Evolutionary conservation across 2,888 invertebrate species (phyloP), one percentile per base, ranked within the genome.

Genomic region (Endomychus coccineus): DNA sequence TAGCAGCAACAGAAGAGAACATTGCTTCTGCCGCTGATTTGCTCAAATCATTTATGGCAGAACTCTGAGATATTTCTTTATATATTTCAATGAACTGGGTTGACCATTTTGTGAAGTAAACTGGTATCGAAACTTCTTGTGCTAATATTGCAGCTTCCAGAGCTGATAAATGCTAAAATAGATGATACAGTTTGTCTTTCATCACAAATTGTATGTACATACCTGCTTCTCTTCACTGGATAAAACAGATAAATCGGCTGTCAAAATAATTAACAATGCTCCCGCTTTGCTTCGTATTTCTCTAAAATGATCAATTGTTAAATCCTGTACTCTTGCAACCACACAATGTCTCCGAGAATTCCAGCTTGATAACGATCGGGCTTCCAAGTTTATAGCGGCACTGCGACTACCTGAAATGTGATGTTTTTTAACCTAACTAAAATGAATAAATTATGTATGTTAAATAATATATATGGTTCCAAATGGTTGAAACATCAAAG

Each of bases 341-440:
- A 92, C 81, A 63, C 94, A 94, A 62, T 91, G 88, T 25, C 94
- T 77, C n/a, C 84, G 81, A 10, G 88, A 85, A 54, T 81, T 80
- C 83, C 87, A 89, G 15, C 85, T 80, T 34, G 79, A 77, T 3
- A 91, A 64, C 0, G 91, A 87, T 48, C 88, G 79, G 5, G 90
- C 92, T 69, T 95, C 94, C 49, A 92, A 70, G 52, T 89, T 91
- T 49, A 95, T 75, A 11, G 83, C 74, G 10, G 91, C 80, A 57
- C 80, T 83, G 46, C 91, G 79, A 59, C 89, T 89, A 48, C 94
- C 94, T 90, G 45, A 39, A 43, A 43, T 2, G n/a, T n/a, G n/a
- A n/a, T n/a, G n/a, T n/a, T n/a, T n/a, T n/a, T n/a, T n/a, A n/a
- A n/a, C n/a, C n/a, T n/a, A n/a, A n/a, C n/a, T n/a, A n/a, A n/a